These are phyloP conservation scores for Periophthalmus modestus DNA, from an alignment of 2,113 vertebrate species.

Conservation along the genomic window DNA sequence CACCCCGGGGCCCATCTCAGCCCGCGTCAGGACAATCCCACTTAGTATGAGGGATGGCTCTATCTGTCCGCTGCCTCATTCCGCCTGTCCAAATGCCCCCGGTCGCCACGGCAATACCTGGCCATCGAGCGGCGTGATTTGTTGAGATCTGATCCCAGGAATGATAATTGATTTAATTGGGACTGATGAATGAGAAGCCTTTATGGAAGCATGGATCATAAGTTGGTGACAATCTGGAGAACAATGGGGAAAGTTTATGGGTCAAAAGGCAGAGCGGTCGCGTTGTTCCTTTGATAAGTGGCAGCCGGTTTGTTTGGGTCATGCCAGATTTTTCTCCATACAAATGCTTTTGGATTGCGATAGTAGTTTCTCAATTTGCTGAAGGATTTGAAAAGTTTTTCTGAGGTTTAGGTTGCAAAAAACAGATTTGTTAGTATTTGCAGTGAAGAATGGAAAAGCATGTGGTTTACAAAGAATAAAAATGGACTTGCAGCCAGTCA, in stretches of 20 bases:
- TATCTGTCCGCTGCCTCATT: constrained; percentile 72
- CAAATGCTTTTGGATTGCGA: constrained; percentile 19
- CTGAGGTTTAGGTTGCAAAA: neutral
- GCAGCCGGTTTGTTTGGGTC: constrained; percentile 29
- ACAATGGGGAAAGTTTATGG: constrained; percentile 68
- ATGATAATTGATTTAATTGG: constrained; percentile 77
- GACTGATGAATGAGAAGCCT: constrained; percentile 60
- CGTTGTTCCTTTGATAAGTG: constrained; percentile 52
- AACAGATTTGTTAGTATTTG: neutral
- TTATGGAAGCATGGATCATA: constrained; percentile 68
- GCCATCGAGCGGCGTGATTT: constrained; percentile 63
- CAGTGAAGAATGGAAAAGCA: neutral
- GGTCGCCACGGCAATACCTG: constrained; percentile 51
- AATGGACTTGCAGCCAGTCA: neutral
- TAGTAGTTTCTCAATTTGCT: constrained; percentile 21
- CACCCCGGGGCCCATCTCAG: constrained; percentile 70
- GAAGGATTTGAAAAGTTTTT: constrained; percentile 27
- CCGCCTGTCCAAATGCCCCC: constrained; percentile 65
- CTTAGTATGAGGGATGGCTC: constrained; percentile 76
- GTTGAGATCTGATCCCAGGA: constrained; percentile 55
- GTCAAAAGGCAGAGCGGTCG: constrained; percentile 55
- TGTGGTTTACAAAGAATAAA: neutral
- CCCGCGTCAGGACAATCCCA: constrained; percentile 68
- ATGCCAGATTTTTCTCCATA: constrained; percentile 24
- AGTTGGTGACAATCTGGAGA: constrained; percentile 66